Base-by-base conservation (phyloP, 2,797 vertebrate genomes). In the Leontocebus nigricollis region DNA sequence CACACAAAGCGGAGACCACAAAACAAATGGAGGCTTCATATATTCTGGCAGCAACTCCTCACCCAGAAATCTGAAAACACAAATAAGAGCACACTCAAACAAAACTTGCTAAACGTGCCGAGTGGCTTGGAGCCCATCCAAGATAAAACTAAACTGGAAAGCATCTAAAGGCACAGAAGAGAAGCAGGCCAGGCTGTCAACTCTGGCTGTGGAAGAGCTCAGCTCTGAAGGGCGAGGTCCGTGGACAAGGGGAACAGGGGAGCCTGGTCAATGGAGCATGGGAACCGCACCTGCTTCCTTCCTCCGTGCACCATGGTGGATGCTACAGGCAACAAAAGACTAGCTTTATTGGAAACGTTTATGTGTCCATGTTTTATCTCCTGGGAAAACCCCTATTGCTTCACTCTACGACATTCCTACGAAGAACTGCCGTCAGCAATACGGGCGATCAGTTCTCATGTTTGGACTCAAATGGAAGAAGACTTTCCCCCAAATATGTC, bases 271-370 rank as follows among this genome's bases (percentile, higher is more conserved):
- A 39, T 4, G 4, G 19, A 39, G 10, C 12, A 17, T 0, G 4
- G 11, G 12, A 52, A 26, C 17, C 12, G 9, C 1, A 11, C 15
- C 24, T 4, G 1, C 36, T 27, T 46, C 46, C 76, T 15, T 15
- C 44, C 13, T 19, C 9, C 39, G 4, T 2, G 13, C 4, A 46
- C 2, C 0, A 3, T 0, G 2, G 19, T 33, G 33, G 30, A 24
- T 13, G 4, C 20, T 33, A 22, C 55, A 15, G 41, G 64, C 52
- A 70, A 41, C 12, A 33, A 15, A 50, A 64, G 79, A 5, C 19
- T 36, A 41, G 30, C 33, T 41, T 57, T 33, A 0, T 41, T 59
- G 19, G 88, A 79, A 84, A 79, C 30, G 1, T 46, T 41, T 36
- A 15, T 14, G 33, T 64, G 26, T 61, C 14, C 1, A 33, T 55